Base-by-base conservation (phyloP, 2,113 vertebrate species). In the Onychostoma macrolepis region DNA sequence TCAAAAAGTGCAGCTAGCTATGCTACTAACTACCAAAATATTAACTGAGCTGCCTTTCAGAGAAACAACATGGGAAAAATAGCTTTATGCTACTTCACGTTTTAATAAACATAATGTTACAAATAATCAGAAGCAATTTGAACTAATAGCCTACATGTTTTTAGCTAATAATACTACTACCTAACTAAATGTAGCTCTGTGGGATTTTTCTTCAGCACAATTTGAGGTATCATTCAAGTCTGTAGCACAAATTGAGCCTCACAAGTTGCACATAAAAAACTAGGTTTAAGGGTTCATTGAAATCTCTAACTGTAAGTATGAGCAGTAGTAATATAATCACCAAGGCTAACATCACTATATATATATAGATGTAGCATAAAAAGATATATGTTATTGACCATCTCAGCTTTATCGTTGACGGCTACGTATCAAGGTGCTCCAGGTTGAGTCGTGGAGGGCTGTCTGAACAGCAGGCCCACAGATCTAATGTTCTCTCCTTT, bases 321-420 rank as follows among this genome's bases (percentile, higher is more conserved):
- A 33, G 45, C 75, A 53, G 13, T 30, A 53, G 76, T 28, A 78
- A 53, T 28, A 78, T 53, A 3, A 0, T 26, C 15, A 41, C 38
- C 7, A 26, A n/a, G 12, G 72, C 72, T 76, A 17, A 12, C 38
- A 45, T 75, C 24, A 26, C 2, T 43, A 15, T 43, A 15, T n/a
- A n/a, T n/a, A n/a, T 48, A 45, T 76, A 76, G 63, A 33, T 41
- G 24, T 33, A 24, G 48, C 33, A 75, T 83, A 58, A 87, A 87
- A 87, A 82, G 24, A 86, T 36, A 19, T 7, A 26, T 30, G 71
- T 84, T 77, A 76, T 80, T 76, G 83, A 88, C 65, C 36, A 21
- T 61, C 80, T 69, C 30, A 38, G 72, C 67, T 87, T 85, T 65
- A 69, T 79, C 26, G 19, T 48, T 61, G 67, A 50, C 8, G 41